Percentiles rank a stretch among this genome's conserved stretches.
phyloP scores from a whole-genome alignment of 2,113 vertebrate species.

The Ahaetulla prasina region DNA sequence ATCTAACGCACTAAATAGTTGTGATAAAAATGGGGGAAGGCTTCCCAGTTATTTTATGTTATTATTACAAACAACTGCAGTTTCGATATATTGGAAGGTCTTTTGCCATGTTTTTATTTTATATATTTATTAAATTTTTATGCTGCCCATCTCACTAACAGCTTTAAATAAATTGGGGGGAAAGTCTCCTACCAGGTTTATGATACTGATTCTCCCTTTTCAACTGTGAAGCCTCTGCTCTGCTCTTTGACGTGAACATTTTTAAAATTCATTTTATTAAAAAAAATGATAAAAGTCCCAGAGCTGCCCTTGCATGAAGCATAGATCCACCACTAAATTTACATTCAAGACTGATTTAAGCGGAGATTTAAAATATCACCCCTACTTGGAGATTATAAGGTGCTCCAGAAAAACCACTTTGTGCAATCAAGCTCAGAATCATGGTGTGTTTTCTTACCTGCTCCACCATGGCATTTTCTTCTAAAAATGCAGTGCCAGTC shows the following conservation, averaged over 20 bases:
- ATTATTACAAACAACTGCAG: background rate
- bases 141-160: background rate
- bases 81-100: background rate
- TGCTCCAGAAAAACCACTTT: background rate
- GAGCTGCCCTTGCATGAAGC: background rate
- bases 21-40: background rate
- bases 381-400: background rate
- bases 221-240: background rate
- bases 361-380: background rate
- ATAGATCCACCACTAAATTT: background rate
- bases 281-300: background rate
- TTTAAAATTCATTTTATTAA: background rate
- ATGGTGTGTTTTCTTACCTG: background rate
- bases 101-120: background rate
- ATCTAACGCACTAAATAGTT: conserved; percentile 8
- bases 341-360: background rate
- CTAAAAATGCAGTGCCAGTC: conserved; percentile 12
- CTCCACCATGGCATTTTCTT: background rate
- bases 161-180: background rate
- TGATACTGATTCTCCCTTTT: background rate
- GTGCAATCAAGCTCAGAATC: background rate
- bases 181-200: background rate
- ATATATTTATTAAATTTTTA: background rate
- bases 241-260: background rate
- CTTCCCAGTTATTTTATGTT: background rate